Evolutionary conservation across 2,888 invertebrate genomes (phyloP), one percentile per base, ranked within the genome.

Genomic region (Hedychridium roseum): DNA sequence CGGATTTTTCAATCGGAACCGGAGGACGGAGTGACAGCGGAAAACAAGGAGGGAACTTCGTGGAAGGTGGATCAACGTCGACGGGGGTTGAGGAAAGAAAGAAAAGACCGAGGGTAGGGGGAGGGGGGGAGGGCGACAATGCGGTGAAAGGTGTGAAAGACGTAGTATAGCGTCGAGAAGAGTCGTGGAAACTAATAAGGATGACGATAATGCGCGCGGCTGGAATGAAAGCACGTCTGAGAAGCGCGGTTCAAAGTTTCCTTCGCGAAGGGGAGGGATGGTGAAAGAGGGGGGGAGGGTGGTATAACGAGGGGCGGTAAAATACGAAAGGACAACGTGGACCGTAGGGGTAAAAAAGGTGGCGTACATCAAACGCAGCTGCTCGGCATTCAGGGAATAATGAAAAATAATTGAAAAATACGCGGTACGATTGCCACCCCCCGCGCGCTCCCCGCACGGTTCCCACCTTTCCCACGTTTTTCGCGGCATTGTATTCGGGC

Each of bases 341-440:
- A n/a, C n/a, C n/a, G n/a, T n/a, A n/a, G n/a, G n/a, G n/a, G n/a
- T n/a, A 37, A 3, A 36, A 35, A 31, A 34, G 34, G 35, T 18
- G 32, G 44, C 42, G 47, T 50, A 54, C 60, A 57, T 59, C 56
- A 59, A 61, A 53, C 58, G 58, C 51, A 43, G 36, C 45, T 35
- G 48, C 15, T n/a, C 38, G 46, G 43, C 50, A 62, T 59, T 67
- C 53, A 59, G 58, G 52, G 62, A 68, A 68, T 64, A 68, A 68
- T 64, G 62, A 63, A 66, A 66, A 64, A 55, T 60, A 68, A 60
- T 64, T 64, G 59, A 57, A 65, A 61, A 66, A 60, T 46, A 57
- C 54, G 50, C 49, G 32, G 44, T 21, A 15, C 15, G 23, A 32
- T 35, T 44, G 30, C 23, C 36, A 23, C 11, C 30, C 20, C 36